Evolutionary conservation across 2,888 invertebrate species (phyloP).

Genomic region (Yponomeuta malinellus): DNA sequence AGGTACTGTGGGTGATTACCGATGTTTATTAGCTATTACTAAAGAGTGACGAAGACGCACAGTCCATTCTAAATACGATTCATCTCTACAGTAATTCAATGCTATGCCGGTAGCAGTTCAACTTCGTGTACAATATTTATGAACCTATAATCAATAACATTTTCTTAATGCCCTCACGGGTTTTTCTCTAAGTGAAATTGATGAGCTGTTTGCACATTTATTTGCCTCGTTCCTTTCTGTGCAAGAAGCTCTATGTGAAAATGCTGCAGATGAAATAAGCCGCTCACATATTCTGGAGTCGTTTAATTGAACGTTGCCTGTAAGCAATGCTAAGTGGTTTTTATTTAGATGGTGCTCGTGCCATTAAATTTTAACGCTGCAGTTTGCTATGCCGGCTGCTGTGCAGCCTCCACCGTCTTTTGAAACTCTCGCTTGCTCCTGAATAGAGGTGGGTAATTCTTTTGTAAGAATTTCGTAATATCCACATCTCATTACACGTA

Average conservation of each 20-base stretch:
- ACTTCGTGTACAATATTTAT: conserved; percentile 44
- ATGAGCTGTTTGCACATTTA: conserved; percentile 60
- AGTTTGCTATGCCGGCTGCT: conserved; percentile 4
- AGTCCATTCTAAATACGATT: conserved; percentile 6
- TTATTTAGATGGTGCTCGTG: conserved; percentile 1
- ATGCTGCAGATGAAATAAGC: not conserved
- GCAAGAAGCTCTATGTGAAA: not conserved
- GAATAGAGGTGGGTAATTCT: conserved; percentile 27
- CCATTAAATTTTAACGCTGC: conserved; percentile 12
- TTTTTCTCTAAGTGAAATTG: conserved; percentile 59
- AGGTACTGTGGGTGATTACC: not conserved
- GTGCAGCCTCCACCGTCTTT: conserved; percentile 3
- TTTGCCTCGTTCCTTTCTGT: conserved; percentile 27
- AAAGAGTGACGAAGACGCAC: not conserved
- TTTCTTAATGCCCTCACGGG: conserved; percentile 52
- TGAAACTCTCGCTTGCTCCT: conserved; percentile 3
- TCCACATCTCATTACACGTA: conserved; percentile 74
- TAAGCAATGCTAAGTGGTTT: not conserved
- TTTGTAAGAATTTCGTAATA: conserved; percentile 67
- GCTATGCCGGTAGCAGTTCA: conserved; percentile 36
- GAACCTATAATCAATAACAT: conserved; percentile 27
- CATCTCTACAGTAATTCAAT: conserved; percentile 16
- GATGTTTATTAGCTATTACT: not conserved
- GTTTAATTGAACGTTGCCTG: not conserved
- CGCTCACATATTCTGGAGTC: conserved; percentile 13